These are phyloP conservation scores for Anomalospiza imberbis DNA, from an alignment of 2,797 vertebrate genomes.

Conservation along the genomic window DNA sequence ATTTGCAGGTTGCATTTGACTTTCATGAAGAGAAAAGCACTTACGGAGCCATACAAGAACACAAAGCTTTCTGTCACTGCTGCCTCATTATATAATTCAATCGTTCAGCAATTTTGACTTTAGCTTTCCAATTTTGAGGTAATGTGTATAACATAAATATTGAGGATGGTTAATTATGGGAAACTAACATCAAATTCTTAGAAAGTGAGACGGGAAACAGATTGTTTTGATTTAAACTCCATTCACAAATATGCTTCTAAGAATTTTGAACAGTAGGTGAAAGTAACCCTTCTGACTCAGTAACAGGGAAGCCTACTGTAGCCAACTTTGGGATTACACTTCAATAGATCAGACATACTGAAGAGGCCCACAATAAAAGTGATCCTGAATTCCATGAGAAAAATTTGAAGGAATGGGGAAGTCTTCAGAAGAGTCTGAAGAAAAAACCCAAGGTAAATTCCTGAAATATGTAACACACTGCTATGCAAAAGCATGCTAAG, in stretches of 20 bases:
- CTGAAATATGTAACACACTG: neutral
- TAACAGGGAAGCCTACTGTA: neutral
- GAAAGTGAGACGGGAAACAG: neutral
- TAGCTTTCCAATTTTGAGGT: neutral
- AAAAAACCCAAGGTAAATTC: neutral
- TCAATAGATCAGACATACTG: neutral
- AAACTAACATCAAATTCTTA: neutral
- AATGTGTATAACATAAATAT: neutral
- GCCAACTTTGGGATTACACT: accelerated
- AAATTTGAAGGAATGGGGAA: neutral
- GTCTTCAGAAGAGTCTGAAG: neutral
- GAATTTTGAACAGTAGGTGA: neutral
- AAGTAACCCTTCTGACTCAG: neutral
- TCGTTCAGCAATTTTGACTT: neutral
- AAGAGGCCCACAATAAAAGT: neutral
- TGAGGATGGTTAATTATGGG: neutral
- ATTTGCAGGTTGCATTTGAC: neutral
- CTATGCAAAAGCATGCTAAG: neutral
- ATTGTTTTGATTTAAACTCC: neutral
- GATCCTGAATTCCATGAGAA: neutral
- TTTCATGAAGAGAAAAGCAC: neutral
- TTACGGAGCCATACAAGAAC: neutral
- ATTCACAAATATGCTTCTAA: neutral
- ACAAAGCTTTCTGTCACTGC: neutral
- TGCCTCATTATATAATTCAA: neutral